Base-by-base conservation (phyloP, 2,797 vertebrate species). In the Lacerta agilis region DNA sequence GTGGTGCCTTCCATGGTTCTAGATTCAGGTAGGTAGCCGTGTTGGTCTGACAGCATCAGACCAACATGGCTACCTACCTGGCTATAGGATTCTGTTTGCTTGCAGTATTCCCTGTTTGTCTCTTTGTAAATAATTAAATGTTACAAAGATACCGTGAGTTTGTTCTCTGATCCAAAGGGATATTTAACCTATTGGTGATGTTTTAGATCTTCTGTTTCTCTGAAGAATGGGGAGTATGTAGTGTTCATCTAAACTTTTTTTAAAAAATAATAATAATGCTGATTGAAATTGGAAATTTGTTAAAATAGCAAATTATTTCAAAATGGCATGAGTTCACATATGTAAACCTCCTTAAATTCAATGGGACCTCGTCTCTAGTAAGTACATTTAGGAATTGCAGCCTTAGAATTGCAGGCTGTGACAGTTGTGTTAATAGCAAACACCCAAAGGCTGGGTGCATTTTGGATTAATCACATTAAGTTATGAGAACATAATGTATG, bases 401-500 rank as follows among this genome's bases (percentile, higher is more conserved):
- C 49, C 49, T 64, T 64, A 23, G 72, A 73, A 18, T 20, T 73
- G n/a, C 36, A 73, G 71, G n/a, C 7, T 73, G 5, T 73, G 15
- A 38, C n/a, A 73, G 72, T 18, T 33, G 36, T 38, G 17, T 36
- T 72, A 72, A 38, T 36, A 33, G 5, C 72, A 38, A 73, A 73
- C 72, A 73, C 36, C 2, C 91, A 27, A 66, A 17, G 86, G 86
- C 4, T 5, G 29, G 3, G n/a, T 36, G 2, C 79, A 58, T 33
- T 90, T 79, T 58, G 83, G 11, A 55, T 87, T 85, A 86, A 90
- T 25, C 86, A 79, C 33, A 89, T 13, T 9, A 58, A 23, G 25
- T 77, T 91, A 82, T 77, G 8, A 2, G 80, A 90, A 15, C 71
- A 90, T 90, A 72, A 90, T 86, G 85, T 58, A 23, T 75, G 83